phyloP scores from a whole-genome alignment of 2,113 vertebrate species.

The Athene noctua region DNA sequence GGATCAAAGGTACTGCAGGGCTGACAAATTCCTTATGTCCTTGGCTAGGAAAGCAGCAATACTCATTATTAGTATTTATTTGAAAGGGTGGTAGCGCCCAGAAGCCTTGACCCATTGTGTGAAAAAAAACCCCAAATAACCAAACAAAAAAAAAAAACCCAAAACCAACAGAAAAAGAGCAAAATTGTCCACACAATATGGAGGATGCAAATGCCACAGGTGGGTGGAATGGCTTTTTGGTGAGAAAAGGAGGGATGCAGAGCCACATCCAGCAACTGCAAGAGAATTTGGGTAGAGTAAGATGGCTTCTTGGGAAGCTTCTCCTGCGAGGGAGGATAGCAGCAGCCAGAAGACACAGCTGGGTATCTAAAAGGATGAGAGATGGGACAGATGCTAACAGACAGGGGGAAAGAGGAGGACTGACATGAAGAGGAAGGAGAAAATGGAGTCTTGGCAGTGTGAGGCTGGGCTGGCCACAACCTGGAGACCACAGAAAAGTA shows the following conservation, averaged over 20 bases:
- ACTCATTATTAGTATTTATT: background rate
- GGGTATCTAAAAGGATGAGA: background rate
- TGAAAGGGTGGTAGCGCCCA: accelerated
- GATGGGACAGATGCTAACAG: background rate
- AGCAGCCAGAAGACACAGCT: background rate
- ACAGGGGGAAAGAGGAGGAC: background rate
- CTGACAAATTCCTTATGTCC: background rate
- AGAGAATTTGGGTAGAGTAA: background rate
- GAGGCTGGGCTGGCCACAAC: background rate
- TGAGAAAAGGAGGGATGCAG: background rate
- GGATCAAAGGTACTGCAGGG: slow-evolving; percentile 34
- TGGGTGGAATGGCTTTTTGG: background rate
- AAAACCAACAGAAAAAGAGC: background rate
- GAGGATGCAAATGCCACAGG: background rate
- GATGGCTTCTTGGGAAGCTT: background rate
- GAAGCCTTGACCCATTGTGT: background rate
- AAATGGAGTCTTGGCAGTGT: background rate
- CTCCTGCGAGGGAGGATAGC: background rate
- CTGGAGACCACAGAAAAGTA: background rate
- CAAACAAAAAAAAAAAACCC: background rate
- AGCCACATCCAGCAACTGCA: background rate
- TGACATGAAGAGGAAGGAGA: background rate
- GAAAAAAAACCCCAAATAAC: background rate
- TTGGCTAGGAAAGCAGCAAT: background rate
- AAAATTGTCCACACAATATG: accelerated